Conservation (phyloP, 2,113 vertebrate species). For the Dinomys branickii region DNA sequence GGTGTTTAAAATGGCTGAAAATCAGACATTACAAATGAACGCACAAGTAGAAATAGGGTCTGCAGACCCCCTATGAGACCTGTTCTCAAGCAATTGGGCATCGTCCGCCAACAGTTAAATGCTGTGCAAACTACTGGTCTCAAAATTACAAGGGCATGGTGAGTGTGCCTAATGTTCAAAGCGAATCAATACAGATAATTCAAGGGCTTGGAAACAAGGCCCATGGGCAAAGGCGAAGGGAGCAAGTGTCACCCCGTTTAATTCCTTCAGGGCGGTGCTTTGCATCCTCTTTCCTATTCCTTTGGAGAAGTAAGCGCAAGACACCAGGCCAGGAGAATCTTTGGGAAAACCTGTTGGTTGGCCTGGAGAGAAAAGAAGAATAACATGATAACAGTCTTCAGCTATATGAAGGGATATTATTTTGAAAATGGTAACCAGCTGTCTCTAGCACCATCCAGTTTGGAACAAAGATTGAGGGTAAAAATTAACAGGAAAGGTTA, state of each 20-base stretch:
- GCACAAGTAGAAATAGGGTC: neutral
- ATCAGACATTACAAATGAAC: neutral
- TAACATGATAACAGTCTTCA: neutral
- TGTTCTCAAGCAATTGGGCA: neutral
- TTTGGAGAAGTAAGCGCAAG: neutral
- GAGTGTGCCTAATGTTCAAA: slow-evolving; percentile 64
- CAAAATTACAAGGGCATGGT: slow-evolving; percentile 44
- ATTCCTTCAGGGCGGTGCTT: neutral
- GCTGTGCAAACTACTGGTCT: neutral
- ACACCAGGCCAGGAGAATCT: neutral
- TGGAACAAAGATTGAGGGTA: neutral
- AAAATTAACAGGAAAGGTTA: neutral
- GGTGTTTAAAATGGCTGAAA: slow-evolving; percentile 24
- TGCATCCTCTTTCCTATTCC: neutral
- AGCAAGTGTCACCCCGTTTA: neutral
- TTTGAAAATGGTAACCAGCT: slow-evolving; percentile 15
- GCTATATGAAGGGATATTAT: neutral
- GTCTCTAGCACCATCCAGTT: neutral
- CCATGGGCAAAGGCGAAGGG: slow-evolving; percentile 54
- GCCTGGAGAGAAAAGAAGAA: neutral
- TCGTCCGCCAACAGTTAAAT: neutral
- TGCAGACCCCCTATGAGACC: neutral
- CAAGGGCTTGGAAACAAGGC: slow-evolving; percentile 34
- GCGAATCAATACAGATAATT: slow-evolving; percentile 66
- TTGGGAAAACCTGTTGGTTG: neutral